Base-by-base conservation (phyloP, 2,113 vertebrate species). In the Aramus guarauna region DNA sequence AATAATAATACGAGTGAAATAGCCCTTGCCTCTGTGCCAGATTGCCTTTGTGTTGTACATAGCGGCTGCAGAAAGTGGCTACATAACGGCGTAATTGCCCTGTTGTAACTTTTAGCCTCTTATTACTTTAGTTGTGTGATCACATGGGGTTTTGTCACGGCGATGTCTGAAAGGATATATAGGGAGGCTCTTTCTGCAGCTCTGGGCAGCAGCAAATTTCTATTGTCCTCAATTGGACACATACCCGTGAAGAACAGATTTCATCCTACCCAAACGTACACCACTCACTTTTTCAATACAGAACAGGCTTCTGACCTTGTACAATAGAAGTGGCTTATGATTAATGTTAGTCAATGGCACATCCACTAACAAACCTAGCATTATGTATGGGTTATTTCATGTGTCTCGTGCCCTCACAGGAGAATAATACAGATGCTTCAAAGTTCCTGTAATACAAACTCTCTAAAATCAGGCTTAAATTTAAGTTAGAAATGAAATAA, bases 211-310 rank as follows among this genome's bases (percentile, higher is more conserved):
- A 58, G 92, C 71, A 36, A 30, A 77, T 67, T 56, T 74, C 88
- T 77, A 41, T 96, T 94, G 94, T 92, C 68, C 94, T 68, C 87
- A 9, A 60, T 41, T 82, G 96, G 92, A 85, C 87, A 72, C 58
- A 18, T 75, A 55, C 55, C 41, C 2, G 1, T 24, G 52, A 86
- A 90, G 85, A 87, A 86, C 12, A 67, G 67, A 39, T 71, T 80
- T 81, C 88, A 77, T 95, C 78, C 88, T 82, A 13, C 67, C 67
- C 85, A 20, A 48, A 56, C 0, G 5, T 20, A 26, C 29, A 27
- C 8, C 41, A 2, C 80, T 69, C 67, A 14, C 56, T 55, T 85
- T 62, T 15, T 67, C 63, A 92, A 90, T 24, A 20, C 53, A 47
- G 92, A 90, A 67, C 56, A 50, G 78, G 60, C 82, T 94, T 37